phyloP scores from a whole-genome alignment of 30 jellyfish, hydroid and myxozoan genomes.

The Aurelia sp. region DNA sequence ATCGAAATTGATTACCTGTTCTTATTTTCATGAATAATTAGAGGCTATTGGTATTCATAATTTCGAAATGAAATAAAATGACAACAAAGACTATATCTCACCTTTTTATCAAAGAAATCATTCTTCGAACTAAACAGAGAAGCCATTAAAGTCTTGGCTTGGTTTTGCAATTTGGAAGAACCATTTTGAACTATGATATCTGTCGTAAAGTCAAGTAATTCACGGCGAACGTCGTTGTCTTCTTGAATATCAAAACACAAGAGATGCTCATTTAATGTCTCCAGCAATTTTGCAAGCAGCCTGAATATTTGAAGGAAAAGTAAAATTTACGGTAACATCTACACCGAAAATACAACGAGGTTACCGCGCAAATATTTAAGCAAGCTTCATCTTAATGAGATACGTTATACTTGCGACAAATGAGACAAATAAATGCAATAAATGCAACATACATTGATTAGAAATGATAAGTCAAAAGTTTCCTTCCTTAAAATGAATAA shows the following conservation, averaged over 20 bases:
- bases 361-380: too few relatives aligned
- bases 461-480: too few relatives aligned
- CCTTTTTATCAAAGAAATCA: conserved; percentile 65
- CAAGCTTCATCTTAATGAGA: too few relatives aligned
- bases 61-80: background rate
- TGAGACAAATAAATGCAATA: too few relatives aligned
- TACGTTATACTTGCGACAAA: too few relatives aligned
- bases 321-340: too few relatives aligned
- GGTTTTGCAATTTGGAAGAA: conserved; percentile 23
- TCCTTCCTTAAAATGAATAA: too few relatives aligned
- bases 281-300: conserved; percentile 42
- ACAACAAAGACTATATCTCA: background rate
- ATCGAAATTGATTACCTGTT: too few relatives aligned
- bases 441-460: too few relatives aligned
- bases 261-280: conserved; percentile 46
- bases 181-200: conserved; percentile 15
- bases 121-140: conserved; percentile 74
- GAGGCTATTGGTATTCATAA: too few relatives aligned
- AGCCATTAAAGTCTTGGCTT: conserved; percentile 74
- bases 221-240: conserved; percentile 28
- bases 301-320: background rate
- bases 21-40: too few relatives aligned
- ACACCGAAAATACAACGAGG: too few relatives aligned
- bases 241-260: conserved; percentile 36
- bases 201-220: conserved; percentile 48